Percentiles rank a stretch among this genome's conserved stretches.
phyloP scores from a whole-genome alignment of 2,797 vertebrate genomes.

The Mastacembelus armatus region DNA sequence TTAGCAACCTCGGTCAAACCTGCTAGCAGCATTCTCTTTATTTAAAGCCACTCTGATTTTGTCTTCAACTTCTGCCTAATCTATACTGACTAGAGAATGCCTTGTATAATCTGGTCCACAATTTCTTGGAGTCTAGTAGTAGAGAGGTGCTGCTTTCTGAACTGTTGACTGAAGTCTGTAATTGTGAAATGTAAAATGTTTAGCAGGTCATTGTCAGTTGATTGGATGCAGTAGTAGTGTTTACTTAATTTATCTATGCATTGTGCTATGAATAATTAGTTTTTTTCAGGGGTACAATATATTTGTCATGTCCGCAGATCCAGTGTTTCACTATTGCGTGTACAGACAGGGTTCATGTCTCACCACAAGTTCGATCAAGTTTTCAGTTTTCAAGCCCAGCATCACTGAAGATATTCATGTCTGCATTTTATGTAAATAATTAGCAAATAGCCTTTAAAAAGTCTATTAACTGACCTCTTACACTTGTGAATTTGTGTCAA shows the following conservation, averaged over 20 bases:
- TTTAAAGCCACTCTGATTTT: slow-evolving; percentile 70
- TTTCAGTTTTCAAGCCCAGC: slow-evolving; percentile 62
- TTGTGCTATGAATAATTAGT: slow-evolving; percentile 86
- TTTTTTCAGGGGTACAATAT: slow-evolving; percentile 79
- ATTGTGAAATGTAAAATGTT: slow-evolving; percentile 69
- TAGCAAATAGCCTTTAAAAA: slow-evolving; percentile 85
- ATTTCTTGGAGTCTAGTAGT: slow-evolving; percentile 64
- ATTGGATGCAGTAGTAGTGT: slow-evolving; percentile 91
- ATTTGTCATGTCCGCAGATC: slow-evolving; percentile 63
- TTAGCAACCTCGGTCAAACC: slow-evolving; percentile 65
- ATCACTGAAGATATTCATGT: slow-evolving; percentile 61
- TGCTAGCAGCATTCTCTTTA: slow-evolving; percentile 75
- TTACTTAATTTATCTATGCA: slow-evolving; percentile 95
- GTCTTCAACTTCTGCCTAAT: slow-evolving; percentile 58
- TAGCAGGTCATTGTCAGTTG: slow-evolving; percentile 82
- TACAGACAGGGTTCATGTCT: slow-evolving; percentile 56
- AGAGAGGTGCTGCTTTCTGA: slow-evolving; percentile 55
- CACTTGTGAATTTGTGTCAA: slow-evolving; percentile 83
- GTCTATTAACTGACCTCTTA: slow-evolving; percentile 85
- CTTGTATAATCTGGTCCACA: slow-evolving; percentile 52
- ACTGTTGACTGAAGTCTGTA: slow-evolving; percentile 71
- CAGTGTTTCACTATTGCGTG: slow-evolving; percentile 50
- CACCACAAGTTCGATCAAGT: slow-evolving; percentile 54
- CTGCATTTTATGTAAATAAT: slow-evolving; percentile 81
- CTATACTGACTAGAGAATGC: slow-evolving; percentile 60